phyloP scores from a whole-genome alignment of 2,113 vertebrate species.

The Hippocampus abdominalis region DNA sequence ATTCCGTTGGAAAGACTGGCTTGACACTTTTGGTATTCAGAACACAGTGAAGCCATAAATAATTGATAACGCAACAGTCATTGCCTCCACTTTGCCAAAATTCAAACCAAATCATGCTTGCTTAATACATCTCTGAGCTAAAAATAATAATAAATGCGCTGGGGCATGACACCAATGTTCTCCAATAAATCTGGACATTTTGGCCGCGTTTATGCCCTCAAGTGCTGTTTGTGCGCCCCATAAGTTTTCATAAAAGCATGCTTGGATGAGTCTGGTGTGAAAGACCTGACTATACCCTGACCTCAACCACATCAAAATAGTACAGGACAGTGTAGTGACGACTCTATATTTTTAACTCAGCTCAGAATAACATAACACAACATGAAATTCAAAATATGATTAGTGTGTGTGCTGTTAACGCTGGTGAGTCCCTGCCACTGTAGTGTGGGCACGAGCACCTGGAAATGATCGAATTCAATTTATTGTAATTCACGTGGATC shows the following conservation, averaged over 20 bases:
- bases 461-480: too few species aligned
- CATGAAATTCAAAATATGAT: background rate
- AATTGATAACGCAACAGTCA: background rate
- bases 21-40: background rate
- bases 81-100: slow-evolving; percentile 1
- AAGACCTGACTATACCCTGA: background rate
- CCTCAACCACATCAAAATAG: background rate
- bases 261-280: background rate
- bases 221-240: background rate
- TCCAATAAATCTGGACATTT: background rate
- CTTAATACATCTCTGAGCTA: too few species aligned
- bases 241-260: background rate
- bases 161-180: background rate
- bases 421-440: too few species aligned
- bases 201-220: background rate
- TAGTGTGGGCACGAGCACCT: too few species aligned
- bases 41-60: slow-evolving; percentile 11
- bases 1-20: slow-evolving; percentile 13
- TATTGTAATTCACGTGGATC: too few species aligned
- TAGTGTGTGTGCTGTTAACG: too few species aligned
- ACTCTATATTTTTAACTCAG: too few species aligned
- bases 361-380: too few species aligned
- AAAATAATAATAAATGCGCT: background rate
- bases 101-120: background rate
- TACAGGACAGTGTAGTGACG: background rate